A percentile compares a stretch with the other conserved stretches of the same genome.
Evolutionary conservation across 2,113 vertebrate species (phyloP).

Genomic region (Mus spicilegus): DNA sequence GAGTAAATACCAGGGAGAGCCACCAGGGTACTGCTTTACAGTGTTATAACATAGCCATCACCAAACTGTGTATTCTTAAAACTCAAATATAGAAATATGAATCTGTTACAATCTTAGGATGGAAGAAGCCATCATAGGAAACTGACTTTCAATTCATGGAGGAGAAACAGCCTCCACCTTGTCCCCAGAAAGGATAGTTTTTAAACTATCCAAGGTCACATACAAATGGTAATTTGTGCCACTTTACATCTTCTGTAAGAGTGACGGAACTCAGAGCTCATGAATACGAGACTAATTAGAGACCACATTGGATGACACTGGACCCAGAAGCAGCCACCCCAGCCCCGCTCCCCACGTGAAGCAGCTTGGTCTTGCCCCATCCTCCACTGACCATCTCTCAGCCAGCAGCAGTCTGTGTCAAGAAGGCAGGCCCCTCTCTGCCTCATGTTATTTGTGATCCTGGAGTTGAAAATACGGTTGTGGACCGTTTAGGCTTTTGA

Average conservation of each 20-base stretch:
- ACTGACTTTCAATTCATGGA: neutral
- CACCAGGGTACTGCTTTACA: neutral
- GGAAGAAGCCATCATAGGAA: neutral
- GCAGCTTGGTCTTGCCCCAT: neutral
- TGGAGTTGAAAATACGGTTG: neutral
- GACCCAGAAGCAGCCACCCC: neutral
- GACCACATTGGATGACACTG: neutral
- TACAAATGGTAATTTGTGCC: neutral
- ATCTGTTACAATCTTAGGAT: neutral
- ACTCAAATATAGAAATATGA: neutral
- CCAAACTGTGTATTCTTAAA: constrained; percentile 12
- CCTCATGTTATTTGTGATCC: neutral
- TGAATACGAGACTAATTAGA: neutral
- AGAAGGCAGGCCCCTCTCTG: neutral
- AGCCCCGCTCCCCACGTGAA: no score
- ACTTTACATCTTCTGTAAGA: neutral
- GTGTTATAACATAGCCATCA: neutral
- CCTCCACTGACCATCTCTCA: no score
- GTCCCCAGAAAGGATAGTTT: neutral
- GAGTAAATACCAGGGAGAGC: neutral
- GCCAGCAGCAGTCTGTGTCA: neutral
- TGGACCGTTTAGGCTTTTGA: neutral
- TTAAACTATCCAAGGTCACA: neutral
- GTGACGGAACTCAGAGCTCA: neutral
- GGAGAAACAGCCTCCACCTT: neutral